A percentile compares a stretch with the other conserved stretches of the same genome.
Conservation (phyloP, 2,888 invertebrate species). For the Diarsia dahlii region DNA sequence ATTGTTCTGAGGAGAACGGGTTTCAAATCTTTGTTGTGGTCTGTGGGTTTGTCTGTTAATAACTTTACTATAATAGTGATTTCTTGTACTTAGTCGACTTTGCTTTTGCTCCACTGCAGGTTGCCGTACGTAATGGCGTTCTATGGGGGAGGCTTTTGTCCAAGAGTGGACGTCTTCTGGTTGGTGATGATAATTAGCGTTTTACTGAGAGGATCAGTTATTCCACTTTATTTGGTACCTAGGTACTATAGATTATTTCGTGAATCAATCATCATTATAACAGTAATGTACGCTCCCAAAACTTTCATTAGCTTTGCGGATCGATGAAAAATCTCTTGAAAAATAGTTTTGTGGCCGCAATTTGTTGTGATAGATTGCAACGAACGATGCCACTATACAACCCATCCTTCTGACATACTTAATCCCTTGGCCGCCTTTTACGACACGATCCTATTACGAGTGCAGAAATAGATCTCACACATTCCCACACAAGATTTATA, state of each 20-base stretch:
- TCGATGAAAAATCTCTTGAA: neutral
- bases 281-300: neutral
- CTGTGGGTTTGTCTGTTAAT: neutral
- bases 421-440: constrained; percentile 42
- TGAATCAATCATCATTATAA: neutral
- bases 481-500: constrained; percentile 61
- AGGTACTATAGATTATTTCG: too few species aligned
- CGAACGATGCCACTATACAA: constrained; percentile 7
- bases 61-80: neutral
- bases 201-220: too few species aligned
- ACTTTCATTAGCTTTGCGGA: neutral
- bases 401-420: constrained; percentile 13
- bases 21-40: constrained; percentile 26
- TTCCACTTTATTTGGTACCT: too few species aligned
- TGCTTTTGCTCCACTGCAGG: neutral
- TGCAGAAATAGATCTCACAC: constrained; percentile 49
- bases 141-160: too few species aligned
- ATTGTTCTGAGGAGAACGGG: constrained; percentile 33
- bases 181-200: too few species aligned
- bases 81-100: neutral
- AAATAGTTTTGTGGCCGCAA: neutral
- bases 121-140: too few species aligned
- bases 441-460: constrained; percentile 42
- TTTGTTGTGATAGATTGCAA: constrained; percentile 34
- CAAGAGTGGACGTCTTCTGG: too few species aligned